A percentile compares a stretch with the other conserved stretches of the same genome.
These are phyloP conservation scores for Carollia perspicillata DNA, from an alignment of 2,113 vertebrate genomes.

Conservation along the genomic window DNA sequence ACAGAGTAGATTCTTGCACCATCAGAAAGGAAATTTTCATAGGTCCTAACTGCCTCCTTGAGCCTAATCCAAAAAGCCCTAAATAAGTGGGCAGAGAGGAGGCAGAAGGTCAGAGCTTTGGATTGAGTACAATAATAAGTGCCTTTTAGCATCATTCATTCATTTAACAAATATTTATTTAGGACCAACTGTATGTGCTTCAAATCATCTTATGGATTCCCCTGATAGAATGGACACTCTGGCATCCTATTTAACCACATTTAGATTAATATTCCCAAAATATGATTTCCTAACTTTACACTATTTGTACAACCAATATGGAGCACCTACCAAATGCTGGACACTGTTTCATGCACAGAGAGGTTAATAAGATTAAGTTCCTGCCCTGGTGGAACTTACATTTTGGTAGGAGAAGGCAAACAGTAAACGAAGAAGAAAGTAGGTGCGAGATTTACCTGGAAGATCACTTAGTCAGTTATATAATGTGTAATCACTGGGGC, in stretches of 20 bases:
- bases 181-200: background rate
- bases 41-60: background rate
- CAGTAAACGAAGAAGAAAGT: background rate
- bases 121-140: background rate
- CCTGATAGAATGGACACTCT: background rate
- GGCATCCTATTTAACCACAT: conserved; percentile 4
- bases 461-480: background rate
- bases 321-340: background rate
- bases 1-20: background rate
- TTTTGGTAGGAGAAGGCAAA: background rate
- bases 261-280: background rate
- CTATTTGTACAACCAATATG: background rate
- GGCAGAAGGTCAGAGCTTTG: background rate
- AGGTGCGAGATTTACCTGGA: background rate
- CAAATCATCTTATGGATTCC: background rate
- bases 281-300: background rate
- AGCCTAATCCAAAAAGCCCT: background rate
- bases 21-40: conserved; percentile 38
- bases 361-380: background rate
- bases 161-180: conserved; percentile 34
- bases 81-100: background rate
- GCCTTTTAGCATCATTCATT: conserved; percentile 24
- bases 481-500: background rate
- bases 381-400: background rate
- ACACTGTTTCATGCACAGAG: background rate